Percentiles rank a stretch among this genome's conserved stretches.
phyloP scores from a whole-genome alignment of 2,113 vertebrate species.

The Delphinus delphis region DNA sequence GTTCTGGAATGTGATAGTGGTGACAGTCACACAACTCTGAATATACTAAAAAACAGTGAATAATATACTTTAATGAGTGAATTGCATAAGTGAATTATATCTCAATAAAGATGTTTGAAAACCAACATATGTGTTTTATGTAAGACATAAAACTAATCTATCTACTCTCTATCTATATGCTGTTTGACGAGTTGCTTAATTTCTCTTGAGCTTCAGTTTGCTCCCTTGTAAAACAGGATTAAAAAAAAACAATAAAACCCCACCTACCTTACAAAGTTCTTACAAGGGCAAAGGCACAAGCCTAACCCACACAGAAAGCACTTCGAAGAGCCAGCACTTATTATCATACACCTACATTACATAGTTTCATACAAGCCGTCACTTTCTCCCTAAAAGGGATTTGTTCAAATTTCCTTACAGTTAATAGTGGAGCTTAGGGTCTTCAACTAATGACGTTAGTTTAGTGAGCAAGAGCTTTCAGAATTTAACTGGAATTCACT shows the following conservation, averaged over 20 bases:
- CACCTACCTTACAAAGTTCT: not conserved
- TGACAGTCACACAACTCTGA: not conserved
- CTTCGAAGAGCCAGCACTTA: not conserved
- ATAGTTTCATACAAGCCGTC: not conserved
- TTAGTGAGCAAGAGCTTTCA: not conserved
- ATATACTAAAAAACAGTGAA: not conserved
- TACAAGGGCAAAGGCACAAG: not conserved
- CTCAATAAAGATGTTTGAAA: not conserved
- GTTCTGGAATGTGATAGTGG: not conserved
- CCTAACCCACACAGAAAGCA: not conserved
- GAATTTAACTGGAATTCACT: slow-evolving; percentile 19
- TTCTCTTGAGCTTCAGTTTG: not conserved
- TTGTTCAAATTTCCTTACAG: not conserved
- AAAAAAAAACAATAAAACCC: not conserved
- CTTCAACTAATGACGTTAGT: not conserved
- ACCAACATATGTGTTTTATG: not conserved
- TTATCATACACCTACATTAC: not conserved
- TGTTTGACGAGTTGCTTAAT: not conserved
- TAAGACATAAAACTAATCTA: not conserved
- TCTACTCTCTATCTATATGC: not conserved
- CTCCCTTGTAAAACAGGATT: not conserved
- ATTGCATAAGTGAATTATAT: not conserved
- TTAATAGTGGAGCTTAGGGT: not conserved
- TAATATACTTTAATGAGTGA: not conserved
- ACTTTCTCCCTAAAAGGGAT: slow-evolving; percentile 31